Evolutionary conservation across 1,140 invertebrate species (phyloP), one percentile per base, ranked within the genome.

Genomic region (Diabrotica virgifera): DNA sequence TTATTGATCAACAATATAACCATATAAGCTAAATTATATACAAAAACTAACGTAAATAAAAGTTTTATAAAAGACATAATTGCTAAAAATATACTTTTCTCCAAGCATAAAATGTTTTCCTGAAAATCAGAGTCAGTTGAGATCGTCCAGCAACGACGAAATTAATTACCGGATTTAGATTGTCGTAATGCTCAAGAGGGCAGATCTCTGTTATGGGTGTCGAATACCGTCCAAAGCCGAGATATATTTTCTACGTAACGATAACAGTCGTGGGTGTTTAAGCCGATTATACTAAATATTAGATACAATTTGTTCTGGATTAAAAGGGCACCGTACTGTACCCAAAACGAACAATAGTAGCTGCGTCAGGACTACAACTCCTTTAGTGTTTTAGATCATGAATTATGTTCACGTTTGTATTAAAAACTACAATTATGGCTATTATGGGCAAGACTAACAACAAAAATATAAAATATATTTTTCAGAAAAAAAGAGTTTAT

Each of bases 271-370:
- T 56, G 65, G 65, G 55, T 58, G 10, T 61, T 57, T 73, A 74
- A 75, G 71, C 74, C 71, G 74, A 74, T 75, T 75, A 75, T 71
- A 75, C 71, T 74, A 74, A 75, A 75, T 75, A 75, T 75, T 72
- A 75, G 72, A 75, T 75, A 75, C 74, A 75, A 75, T 75, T 75
- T 75, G 74, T 75, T 64, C 65, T 46, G 74, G 74, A 75, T 75
- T 75, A 75, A 69, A 61, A 61, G 66, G 54, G 12, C 58, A 63
- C 57, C 54, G 62, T 62, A 37, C 69, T 67, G 65, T 46, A 66
- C 56, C 64, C 59, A 60, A 61, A 62, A 65, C 69, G 59, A 70
- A 64, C 63, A 59, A 57, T 63, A 46, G 8, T 5, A 46, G 40
- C 40, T n/a, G 4, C 40, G n/a, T 46, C 40, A 46, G 8, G 40